Conservation (phyloP, 2,888 invertebrate species). For the Coenonympha arcania region DNA sequence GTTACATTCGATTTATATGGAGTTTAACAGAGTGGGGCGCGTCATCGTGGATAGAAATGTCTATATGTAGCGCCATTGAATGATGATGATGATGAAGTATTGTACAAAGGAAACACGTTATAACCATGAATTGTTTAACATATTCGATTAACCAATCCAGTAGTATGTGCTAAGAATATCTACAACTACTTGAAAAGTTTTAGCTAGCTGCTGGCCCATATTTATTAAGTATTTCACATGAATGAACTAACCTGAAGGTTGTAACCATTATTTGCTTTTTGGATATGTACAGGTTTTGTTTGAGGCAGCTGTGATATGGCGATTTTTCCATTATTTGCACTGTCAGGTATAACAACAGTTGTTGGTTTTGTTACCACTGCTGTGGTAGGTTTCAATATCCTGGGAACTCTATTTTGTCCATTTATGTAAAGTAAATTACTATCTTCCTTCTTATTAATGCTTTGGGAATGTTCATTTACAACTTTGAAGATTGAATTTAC, state of each 20-base stretch:
- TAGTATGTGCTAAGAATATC: no score
- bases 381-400: conserved; percentile 43
- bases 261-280: conserved; percentile 35
- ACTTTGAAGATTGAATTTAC: conserved; percentile 56
- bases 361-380: conserved; percentile 31
- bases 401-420: conserved; percentile 49
- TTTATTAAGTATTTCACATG: no score
- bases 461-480: conserved; percentile 52
- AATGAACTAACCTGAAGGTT: conserved; percentile 48
- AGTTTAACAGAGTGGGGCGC: no score
- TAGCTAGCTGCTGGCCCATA: no score
- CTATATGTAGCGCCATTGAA: no score
- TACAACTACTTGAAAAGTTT: no score
- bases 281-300: conserved; percentile 35
- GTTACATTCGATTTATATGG: no score
- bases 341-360: conserved; percentile 41
- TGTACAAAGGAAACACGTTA: no score
- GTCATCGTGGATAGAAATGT: no score
- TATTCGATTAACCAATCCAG: no score
- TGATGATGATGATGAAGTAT: no score
- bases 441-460: conserved; percentile 33
- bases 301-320: conserved; percentile 46
- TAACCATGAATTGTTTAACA: no score
- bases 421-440: conserved; percentile 43
- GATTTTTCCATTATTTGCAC: conserved; percentile 48